Base-by-base conservation (phyloP, 2,797 vertebrate species). In the Masticophis lateralis region DNA sequence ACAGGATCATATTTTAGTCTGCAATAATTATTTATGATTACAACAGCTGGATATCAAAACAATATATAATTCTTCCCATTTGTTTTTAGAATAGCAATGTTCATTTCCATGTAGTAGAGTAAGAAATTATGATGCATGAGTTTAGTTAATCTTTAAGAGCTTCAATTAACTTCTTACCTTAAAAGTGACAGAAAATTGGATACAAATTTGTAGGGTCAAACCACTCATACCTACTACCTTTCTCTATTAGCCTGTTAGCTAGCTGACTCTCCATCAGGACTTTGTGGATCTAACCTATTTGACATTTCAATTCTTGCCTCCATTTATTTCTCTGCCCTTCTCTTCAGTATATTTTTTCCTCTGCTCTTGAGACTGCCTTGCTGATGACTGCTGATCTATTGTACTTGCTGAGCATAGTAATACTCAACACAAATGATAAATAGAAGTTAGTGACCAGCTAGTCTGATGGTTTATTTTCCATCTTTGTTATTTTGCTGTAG, bases 41-140 rank as follows among this genome's bases (percentile, higher is more conserved):
- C 79, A 90, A 55, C 60, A 93, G 20, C 83, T 91, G 95, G 94
- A 3, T 95, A 94, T 51, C 92, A 95, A 97, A 93, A 59, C 12
- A 32, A 91, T 59, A 93, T 95, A 96, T 95, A 96, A 95, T 95
- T 96, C 94, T 90, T 93, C 83, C 91, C 10, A 92, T 96, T 96
- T 96, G 88, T 96, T 96, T 83, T 90, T 32, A 56, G 83, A 61
- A 88, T 32, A 55, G 9, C 27, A 25, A 18, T 56, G 28, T 2
- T 20, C 27, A 25, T 69, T 66, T 10, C 37, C 37, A 47, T 37
- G 66, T 37, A 74, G n/a, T 32, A 74, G 14, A 88, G 55, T 13
- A 18, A 32, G 55, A 74, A 60, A 53, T 61, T 32, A 61, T 14
- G 56, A 16, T 55, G 16, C 37, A 83, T 37, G 63, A 11, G 27